Evolutionary conservation across 2,797 vertebrate genomes (phyloP), one percentile per base, ranked within the genome.

Genomic region (Astyanax mexicanus): DNA sequence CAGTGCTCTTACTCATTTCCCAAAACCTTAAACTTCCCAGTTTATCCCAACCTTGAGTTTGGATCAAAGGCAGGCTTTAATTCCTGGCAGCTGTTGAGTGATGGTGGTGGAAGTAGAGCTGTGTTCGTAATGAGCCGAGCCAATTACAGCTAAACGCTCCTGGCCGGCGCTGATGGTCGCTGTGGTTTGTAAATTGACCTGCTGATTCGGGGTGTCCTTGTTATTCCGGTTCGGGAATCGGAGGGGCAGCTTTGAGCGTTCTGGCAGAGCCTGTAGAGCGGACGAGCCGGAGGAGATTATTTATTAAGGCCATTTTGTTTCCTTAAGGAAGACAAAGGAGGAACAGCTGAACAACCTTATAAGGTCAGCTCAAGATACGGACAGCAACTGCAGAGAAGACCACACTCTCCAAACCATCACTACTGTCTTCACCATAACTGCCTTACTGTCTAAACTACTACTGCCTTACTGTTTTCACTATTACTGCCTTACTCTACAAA

Each of bases 381-480:
- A n/a, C 19, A 86, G 87, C 87, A 91, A 87, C 84, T 75, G 72
- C 84, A 89, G 80, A 84, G 83, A 85, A 89, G 80, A 80, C n/a
- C 45, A 19, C 17, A 19, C 0, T n/a, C 8, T 19, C 29, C 29
- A 32, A 32, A 32, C 32, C 29, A n/a, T n/a, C n/a, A n/a, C n/a
- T n/a, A 42, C 11, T 42, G 13, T 15, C 42, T 42, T 2, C 42
- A 44, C 11, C 3, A 1, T 15, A 44, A 44, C 42, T 3, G 42
- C 17, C 42, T 47, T 17, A n/a, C 15, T 47, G 44, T n/a, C 44
- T 3, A 9, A 19, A 51, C 8, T n/a, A 19, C 9, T 21, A 51
- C 47, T 21, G 47, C 19, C n/a, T 51, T 19, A 21, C 19, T 51
- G n/a, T 51, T 19, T 19, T 9, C 19, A 21, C 1, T 9, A 9